A percentile compares a stretch with the other conserved stretches of the same genome.
phyloP scores from a whole-genome alignment of 2,113 vertebrate species.

The Lophius piscatorius region DNA sequence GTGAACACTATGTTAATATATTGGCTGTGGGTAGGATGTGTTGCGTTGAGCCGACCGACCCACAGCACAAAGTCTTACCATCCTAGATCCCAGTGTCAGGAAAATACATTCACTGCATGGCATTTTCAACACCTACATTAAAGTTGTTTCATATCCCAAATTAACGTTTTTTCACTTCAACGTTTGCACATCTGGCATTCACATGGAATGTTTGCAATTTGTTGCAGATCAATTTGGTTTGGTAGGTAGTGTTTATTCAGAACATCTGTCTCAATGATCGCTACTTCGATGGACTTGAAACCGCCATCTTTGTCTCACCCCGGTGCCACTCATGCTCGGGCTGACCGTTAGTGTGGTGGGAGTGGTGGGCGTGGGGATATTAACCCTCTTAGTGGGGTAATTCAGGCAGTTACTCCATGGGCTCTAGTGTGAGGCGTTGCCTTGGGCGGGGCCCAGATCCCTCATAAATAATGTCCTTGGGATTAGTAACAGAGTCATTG shows the following conservation, averaged over 20 bases:
- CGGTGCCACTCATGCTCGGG: slow-evolving; percentile 86
- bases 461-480: slow-evolving; percentile 92
- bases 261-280: slow-evolving; percentile 79
- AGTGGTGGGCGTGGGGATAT: slow-evolving; percentile 89
- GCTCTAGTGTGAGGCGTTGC: slow-evolving; percentile 91
- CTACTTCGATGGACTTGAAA: slow-evolving; percentile 95
- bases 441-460: slow-evolving; percentile 84
- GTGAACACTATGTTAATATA: slow-evolving; percentile 67
- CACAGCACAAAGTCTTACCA: slow-evolving; percentile 63
- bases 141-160: slow-evolving; percentile 35
- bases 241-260: slow-evolving; percentile 34
- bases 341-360: slow-evolving; percentile 88
- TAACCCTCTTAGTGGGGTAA: slow-evolving; percentile 96
- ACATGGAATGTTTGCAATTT: slow-evolving; percentile 79
- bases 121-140: slow-evolving; percentile 66
- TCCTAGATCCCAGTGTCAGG: slow-evolving; percentile 68
- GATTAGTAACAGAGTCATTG: slow-evolving; percentile 87
- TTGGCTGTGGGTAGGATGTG: slow-evolving; percentile 58
- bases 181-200: slow-evolving; percentile 30
- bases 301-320: slow-evolving; percentile 90
- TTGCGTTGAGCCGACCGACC: slow-evolving; percentile 48
- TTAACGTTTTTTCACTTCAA: slow-evolving; percentile 14
- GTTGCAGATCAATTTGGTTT: slow-evolving; percentile 64
- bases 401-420: slow-evolving; percentile 91
- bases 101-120: slow-evolving; percentile 78